These are phyloP conservation scores for Laterallus jamaicensis DNA, from an alignment of 2,113 vertebrate genomes.

Conservation along the genomic window DNA sequence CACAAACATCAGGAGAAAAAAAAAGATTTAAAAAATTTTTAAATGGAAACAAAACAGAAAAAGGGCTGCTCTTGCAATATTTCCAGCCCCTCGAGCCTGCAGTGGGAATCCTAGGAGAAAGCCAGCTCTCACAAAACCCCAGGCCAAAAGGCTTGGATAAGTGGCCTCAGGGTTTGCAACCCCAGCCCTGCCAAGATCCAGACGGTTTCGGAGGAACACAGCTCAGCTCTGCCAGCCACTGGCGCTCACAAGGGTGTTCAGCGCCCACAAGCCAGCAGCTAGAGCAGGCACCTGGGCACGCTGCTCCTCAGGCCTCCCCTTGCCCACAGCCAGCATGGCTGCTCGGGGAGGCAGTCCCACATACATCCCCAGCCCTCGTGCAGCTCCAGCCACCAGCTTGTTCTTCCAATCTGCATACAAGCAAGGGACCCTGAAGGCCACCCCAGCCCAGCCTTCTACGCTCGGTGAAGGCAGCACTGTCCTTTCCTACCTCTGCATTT, in stretches of 20 bases:
- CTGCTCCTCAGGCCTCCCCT: neutral
- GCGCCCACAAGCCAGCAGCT: neutral
- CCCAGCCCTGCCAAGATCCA: neutral
- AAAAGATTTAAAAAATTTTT: too few species aligned
- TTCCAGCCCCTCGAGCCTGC: neutral
- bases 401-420: neutral
- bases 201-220: neutral
- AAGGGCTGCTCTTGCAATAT: constrained; percentile 44
- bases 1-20: neutral
- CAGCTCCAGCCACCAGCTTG: neutral
- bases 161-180: neutral
- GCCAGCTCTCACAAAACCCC: neutral
- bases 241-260: neutral
- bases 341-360: neutral
- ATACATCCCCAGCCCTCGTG: neutral
- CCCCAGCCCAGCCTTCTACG: neutral
- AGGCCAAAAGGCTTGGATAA: neutral
- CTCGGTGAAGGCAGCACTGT: neutral
- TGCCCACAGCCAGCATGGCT: neutral
- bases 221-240: neutral
- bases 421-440: neutral
- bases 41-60: neutral
- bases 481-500: neutral
- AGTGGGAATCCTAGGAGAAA: constrained; percentile 10
- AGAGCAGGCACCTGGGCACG: neutral